These are phyloP conservation scores for Agonopterix heracliana DNA, from an alignment of 2,888 invertebrate genomes.

Conservation along the genomic window DNA sequence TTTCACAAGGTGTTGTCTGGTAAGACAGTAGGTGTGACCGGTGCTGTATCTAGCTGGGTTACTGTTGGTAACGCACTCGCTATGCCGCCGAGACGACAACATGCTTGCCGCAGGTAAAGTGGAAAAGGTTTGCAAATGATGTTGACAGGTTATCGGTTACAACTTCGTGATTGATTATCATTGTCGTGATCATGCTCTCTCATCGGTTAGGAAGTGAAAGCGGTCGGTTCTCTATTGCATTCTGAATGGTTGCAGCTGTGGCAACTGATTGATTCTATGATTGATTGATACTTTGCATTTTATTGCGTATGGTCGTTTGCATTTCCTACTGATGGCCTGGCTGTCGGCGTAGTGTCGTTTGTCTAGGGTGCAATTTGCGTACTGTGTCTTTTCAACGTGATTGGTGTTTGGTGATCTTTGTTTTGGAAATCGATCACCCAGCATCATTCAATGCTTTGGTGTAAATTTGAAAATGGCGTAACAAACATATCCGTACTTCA, in stretches of 20 bases:
- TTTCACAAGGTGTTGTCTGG: conserved; percentile 76
- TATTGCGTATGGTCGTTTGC: conserved; percentile 52
- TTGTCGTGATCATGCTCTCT: conserved; percentile 61
- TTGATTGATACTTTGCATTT: conserved; percentile 18
- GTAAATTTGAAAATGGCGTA: conserved; percentile 55
- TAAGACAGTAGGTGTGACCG: conserved; percentile 75
- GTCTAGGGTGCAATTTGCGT: conserved; percentile 68
- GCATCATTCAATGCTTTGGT: conserved; percentile 50
- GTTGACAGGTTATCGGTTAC: conserved; percentile 53
- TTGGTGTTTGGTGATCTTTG: conserved; percentile 45
- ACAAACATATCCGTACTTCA: conserved; percentile 54
- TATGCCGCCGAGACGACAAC: conserved; percentile 54
- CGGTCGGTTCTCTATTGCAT: conserved; percentile 25
- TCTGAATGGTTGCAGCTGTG: background rate
- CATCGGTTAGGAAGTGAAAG: conserved; percentile 73
- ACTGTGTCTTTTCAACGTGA: conserved; percentile 34
- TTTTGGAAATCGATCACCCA: conserved; percentile 33
- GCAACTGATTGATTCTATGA: too few relatives aligned
- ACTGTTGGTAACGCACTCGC: conserved; percentile 64
- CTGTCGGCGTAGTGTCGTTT: conserved; percentile 65
- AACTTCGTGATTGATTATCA: conserved; percentile 51
- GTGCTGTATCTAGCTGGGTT: conserved; percentile 64
- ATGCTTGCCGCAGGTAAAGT: conserved; percentile 66
- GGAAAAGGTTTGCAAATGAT: conserved; percentile 58
- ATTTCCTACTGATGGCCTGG: conserved; percentile 72